Base-by-base conservation (phyloP, 92 coral and sea anemone genomes). In the Porites rus region DNA sequence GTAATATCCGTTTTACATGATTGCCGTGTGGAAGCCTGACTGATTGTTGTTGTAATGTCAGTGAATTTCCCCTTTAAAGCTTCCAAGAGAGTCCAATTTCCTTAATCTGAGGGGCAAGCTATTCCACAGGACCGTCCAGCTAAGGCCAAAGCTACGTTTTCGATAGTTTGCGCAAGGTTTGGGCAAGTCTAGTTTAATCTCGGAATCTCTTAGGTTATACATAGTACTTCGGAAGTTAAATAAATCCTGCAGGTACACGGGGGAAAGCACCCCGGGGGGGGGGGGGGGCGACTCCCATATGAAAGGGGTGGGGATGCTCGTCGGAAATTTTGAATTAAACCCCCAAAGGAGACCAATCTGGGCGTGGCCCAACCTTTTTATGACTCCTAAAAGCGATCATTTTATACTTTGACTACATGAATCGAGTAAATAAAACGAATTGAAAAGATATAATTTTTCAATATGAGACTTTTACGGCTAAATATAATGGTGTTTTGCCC, bases 151-250 rank as follows among this genome's bases (percentile, higher is more conserved):
- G 73, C 74, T 25, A 76, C 83, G 88, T 58, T 75, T 65, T 7
- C 65, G 38, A 76, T 75, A 21, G 18, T 84, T 76, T 74, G 65
- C 13, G 62, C 66, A 62, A 50, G 88, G 76, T 53, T 53, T 84
- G 69, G 88, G 64, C 62, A 84, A 54, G 72, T 19, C 63, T 64
- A 83, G 67, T 61, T 74, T 79, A 43, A 81, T 68, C 65, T 81
- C 77, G n/a, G 64, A 59, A 81, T 81, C 68, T 22, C 54, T n/a
- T 67, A 63, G 83, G 64, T 78, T 61, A 11, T 83, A 83, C 31
- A 19, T 18, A 51, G 4, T 28, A 63, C 67, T 71, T 19, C 69
- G 79, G 25, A 63, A 25, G 59, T 7, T 43, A 31, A 72, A 56
- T 60, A 25, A 24, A 70, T 81, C 21, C 59, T 59, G 78, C 59